Percentiles rank a stretch among this genome's conserved stretches.
Evolutionary conservation across 2,797 vertebrate genomes (phyloP).

Genomic region (Percopsis omiscomaycus): DNA sequence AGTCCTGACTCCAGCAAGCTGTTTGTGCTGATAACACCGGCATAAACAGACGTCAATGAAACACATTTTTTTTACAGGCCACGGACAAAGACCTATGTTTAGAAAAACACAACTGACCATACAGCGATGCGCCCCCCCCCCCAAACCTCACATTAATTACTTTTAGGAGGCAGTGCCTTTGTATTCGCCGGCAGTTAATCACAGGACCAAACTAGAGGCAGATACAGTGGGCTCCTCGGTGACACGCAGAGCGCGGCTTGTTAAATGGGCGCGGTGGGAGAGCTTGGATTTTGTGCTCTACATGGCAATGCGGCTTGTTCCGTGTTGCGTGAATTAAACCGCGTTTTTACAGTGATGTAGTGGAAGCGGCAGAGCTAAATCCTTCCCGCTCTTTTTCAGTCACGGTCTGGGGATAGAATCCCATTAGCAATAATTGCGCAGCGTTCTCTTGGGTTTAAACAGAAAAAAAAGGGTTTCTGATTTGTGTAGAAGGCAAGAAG

Average conservation of each 20-base stretch:
- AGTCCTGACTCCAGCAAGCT: slow-evolving; percentile 57
- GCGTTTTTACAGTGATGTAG: slow-evolving; percentile 39
- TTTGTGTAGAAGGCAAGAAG: too few relatives aligned
- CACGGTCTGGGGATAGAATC: background rate
- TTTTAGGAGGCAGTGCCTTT: slow-evolving; percentile 33
- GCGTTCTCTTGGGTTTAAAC: slow-evolving; percentile 9
- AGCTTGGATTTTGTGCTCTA: slow-evolving; percentile 40
- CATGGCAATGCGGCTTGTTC: slow-evolving; percentile 33
- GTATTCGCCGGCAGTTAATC: slow-evolving; percentile 47
- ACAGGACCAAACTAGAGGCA: slow-evolving; percentile 21
- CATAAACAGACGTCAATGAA: slow-evolving; percentile 55
- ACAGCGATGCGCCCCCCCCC: slow-evolving; percentile 26
- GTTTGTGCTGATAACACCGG: slow-evolving; percentile 59
- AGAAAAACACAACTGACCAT: slow-evolving; percentile 54
- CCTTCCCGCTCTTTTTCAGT: slow-evolving; percentile 10
- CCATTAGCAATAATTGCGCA: too few relatives aligned
- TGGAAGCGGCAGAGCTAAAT: slow-evolving; percentile 37
- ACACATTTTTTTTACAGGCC: slow-evolving; percentile 49
- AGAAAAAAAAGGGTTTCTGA: background rate
- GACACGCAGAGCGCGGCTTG: slow-evolving; percentile 33
- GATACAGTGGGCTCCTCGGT: slow-evolving; percentile 49
- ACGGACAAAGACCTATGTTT: slow-evolving; percentile 44
- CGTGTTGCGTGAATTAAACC: slow-evolving; percentile 47
- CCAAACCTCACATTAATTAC: slow-evolving; percentile 64
- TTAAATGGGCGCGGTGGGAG: slow-evolving; percentile 16